These are phyloP conservation scores for Myotis planiceps DNA, from an alignment of 2,797 vertebrate species.

Conservation along the genomic window DNA sequence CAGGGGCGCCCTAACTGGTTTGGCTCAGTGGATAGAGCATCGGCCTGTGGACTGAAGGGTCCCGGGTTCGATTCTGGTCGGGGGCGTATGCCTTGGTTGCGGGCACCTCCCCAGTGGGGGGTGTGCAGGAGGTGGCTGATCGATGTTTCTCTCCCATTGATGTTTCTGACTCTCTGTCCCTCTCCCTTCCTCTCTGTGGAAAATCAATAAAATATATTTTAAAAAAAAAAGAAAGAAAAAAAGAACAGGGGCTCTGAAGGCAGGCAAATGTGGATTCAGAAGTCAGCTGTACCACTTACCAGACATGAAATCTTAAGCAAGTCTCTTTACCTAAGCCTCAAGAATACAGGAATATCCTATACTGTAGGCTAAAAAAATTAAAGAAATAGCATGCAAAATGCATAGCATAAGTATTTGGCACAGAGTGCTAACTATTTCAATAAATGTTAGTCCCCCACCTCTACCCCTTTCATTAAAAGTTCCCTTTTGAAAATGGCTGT, in stretches of 20 bases:
- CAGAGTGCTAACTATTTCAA: not conserved
- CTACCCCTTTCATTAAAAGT: not conserved
- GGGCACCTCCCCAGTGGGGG: no score
- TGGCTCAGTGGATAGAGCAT: no score
- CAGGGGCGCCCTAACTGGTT: no score
- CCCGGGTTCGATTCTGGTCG: no score
- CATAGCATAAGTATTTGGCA: not conserved
- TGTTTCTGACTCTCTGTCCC: no score
- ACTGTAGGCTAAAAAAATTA: not conserved
- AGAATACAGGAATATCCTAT: not conserved
- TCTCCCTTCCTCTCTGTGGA: no score
- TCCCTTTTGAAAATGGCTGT: not conserved
- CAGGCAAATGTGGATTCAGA: not conserved
- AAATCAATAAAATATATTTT: no score
- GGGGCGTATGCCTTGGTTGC: no score
- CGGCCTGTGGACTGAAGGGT: no score
- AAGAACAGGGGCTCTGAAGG: not conserved
- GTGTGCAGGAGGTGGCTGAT: no score
- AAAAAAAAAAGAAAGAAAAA: no score
- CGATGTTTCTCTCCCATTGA: no score
- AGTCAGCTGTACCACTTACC: not conserved
- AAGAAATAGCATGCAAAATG: not conserved
- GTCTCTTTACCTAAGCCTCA: not conserved
- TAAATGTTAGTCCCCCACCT: not conserved
- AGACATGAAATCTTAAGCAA: not conserved